Percentiles rank a stretch among this genome's conserved stretches.
Conservation (phyloP, 2,888 invertebrate species). For the Morinoia aosen region DNA sequence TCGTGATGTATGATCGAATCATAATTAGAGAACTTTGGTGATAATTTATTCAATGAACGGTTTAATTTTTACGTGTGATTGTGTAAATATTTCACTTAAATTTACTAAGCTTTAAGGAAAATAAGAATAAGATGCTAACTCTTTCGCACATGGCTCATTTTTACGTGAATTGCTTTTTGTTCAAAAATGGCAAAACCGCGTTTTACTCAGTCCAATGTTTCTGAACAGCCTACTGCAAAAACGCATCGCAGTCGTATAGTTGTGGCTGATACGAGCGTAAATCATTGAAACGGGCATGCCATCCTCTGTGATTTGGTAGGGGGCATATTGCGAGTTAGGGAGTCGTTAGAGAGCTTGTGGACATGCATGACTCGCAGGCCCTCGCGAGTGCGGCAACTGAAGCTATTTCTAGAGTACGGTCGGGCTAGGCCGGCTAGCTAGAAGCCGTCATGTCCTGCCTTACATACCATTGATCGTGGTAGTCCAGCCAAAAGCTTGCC, state of each 20-base stretch:
- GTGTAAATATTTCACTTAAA: not conserved
- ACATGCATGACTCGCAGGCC: constrained; percentile 27
- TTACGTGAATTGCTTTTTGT: not conserved
- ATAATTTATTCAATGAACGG: not conserved
- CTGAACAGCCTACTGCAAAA: not conserved
- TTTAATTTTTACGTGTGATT: not conserved
- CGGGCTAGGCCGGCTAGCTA: not conserved
- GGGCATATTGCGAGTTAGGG: constrained; percentile 47
- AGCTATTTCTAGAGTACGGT: constrained; percentile 41
- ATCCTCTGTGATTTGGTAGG: constrained; percentile 40
- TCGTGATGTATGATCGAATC: not conserved
- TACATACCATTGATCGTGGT: constrained; percentile 48
- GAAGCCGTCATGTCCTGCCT: constrained; percentile 41
- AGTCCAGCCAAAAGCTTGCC: constrained; percentile 50
- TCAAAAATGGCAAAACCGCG: not conserved
- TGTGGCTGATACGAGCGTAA: constrained; percentile 21
- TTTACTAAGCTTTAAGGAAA: not conserved
- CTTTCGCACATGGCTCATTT: not conserved
- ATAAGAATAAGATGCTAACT: not conserved
- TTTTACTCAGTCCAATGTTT: not conserved
- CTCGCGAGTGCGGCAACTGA: constrained; percentile 42
- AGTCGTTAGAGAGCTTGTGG: constrained; percentile 48
- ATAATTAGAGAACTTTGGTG: not conserved
- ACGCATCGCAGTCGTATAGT: not conserved
- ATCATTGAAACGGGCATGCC: constrained; percentile 39